Evolutionary conservation across 2,113 vertebrate species (phyloP).

Genomic region (Barnardius zonarius): DNA sequence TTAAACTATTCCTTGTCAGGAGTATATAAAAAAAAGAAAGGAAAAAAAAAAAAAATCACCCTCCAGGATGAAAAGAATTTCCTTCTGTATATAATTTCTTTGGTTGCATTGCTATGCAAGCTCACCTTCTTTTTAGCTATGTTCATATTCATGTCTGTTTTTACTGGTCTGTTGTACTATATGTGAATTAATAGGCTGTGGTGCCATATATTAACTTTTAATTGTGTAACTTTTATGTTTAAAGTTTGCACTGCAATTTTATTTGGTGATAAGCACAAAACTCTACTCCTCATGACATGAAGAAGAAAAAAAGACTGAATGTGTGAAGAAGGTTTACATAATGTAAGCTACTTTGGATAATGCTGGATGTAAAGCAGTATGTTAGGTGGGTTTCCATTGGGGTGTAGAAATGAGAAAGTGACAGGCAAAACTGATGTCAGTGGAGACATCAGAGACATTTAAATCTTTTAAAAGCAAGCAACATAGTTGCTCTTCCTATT

Average conservation of each 20-base stretch:
- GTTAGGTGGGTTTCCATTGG: constrained; percentile 70
- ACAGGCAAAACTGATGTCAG: constrained; percentile 69
- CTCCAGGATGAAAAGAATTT: constrained; percentile 79
- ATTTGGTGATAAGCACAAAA: constrained; percentile 99
- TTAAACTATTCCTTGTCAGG: constrained; percentile 86
- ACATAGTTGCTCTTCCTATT: constrained; percentile 67
- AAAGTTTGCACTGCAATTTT: constrained; percentile 99
- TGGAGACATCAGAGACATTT: constrained; percentile 66
- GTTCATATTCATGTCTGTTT: constrained; percentile 88
- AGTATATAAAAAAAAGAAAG: constrained; percentile 75
- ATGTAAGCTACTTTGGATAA: constrained; percentile 85
- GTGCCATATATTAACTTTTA: constrained; percentile 97
- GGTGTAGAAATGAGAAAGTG: constrained; percentile 72
- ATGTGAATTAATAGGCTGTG: constrained; percentile 98
- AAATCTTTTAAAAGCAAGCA: constrained; percentile 60
- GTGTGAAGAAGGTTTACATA: constrained; percentile 91
- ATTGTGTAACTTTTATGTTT: constrained; percentile 94
- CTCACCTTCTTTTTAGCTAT: constrained; percentile 87
- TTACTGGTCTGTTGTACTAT: constrained; percentile 97
- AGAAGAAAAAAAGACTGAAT: constrained; percentile 90
- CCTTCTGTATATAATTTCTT: constrained; percentile 98
- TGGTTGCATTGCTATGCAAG: constrained; percentile 99
- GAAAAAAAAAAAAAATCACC: constrained; percentile 70
- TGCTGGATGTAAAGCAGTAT: constrained; percentile 64
- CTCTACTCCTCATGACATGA: constrained; percentile 98